phyloP scores from a whole-genome alignment of 1,140 invertebrate genomes.

The Orussus abietinus region DNA sequence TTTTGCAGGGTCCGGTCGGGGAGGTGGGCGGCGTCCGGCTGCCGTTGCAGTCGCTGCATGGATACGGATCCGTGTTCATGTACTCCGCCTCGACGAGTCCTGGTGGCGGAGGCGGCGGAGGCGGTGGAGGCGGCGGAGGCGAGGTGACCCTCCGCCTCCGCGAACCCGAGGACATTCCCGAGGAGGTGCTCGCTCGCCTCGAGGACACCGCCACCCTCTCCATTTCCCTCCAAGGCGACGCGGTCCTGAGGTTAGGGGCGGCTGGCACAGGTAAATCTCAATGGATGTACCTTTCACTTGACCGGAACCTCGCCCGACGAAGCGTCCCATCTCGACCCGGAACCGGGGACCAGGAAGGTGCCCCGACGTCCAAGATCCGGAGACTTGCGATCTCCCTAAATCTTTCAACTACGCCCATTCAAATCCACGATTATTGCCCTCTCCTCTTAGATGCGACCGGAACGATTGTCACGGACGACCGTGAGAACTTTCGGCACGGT shows the following conservation, averaged over 20 bases:
- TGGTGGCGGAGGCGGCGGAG: conserved; percentile 42
- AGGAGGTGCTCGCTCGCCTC: conserved; percentile 52
- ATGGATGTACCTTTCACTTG: too few relatives aligned
- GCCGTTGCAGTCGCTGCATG: conserved; percentile 54
- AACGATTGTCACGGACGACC: too few relatives aligned
- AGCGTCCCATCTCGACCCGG: too few relatives aligned
- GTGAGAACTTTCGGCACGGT: too few relatives aligned
- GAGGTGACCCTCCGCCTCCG: conserved; percentile 54
- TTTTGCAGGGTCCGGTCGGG: conserved; percentile 51
- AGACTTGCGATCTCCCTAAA: too few relatives aligned
- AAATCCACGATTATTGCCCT: too few relatives aligned
- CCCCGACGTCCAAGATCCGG: too few relatives aligned
- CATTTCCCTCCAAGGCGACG: conserved; percentile 52
- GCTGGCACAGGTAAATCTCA: conserved; percentile 44
- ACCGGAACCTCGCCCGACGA: too few relatives aligned
- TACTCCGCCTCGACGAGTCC: conserved; percentile 53
- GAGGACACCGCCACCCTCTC: conserved; percentile 55
- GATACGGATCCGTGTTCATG: conserved; percentile 57
- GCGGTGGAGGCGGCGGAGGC: conserved; percentile 42
- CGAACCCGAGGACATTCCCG: conserved; percentile 54
- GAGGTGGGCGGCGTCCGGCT: conserved; percentile 56
- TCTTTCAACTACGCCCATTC: too few relatives aligned
- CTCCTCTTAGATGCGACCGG: too few relatives aligned
- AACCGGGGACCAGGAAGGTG: too few relatives aligned
- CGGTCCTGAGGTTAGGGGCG: conserved; percentile 48